Conservation (phyloP, 2,113 vertebrate genomes). For the Myotis davidii region DNA sequence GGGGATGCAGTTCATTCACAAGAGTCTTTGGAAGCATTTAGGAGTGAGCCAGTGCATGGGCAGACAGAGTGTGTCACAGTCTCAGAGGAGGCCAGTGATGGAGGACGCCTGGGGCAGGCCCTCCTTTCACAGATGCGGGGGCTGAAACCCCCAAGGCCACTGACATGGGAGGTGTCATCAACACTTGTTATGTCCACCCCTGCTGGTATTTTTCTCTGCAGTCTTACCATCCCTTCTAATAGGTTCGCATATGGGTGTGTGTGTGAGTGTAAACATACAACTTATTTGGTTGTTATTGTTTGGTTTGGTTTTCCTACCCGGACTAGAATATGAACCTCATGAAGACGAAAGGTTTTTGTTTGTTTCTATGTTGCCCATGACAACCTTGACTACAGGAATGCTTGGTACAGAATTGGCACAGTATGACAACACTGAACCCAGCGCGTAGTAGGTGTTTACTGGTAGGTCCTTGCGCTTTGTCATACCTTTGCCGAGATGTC, state of each 20-base stretch:
- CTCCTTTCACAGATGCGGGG: not conserved
- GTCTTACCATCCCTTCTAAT: not conserved
- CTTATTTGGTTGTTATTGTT: not conserved
- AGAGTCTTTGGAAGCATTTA: not conserved
- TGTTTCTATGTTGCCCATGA: not conserved
- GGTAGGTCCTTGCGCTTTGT: not conserved
- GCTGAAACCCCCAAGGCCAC: not conserved
- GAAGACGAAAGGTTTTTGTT: not conserved
- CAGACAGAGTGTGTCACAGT: fast-evolving
- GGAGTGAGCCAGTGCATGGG: not conserved
- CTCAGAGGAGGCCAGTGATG: not conserved
- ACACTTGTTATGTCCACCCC: not conserved
- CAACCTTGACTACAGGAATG: too few species aligned
- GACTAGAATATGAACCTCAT: not conserved
- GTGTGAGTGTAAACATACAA: not conserved
- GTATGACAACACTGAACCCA: not conserved
- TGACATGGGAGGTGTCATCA: not conserved
- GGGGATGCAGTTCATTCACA: not conserved
- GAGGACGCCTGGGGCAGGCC: fast-evolving
- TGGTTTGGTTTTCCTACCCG: not conserved
- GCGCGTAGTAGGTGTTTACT: not conserved
- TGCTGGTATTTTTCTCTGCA: not conserved
- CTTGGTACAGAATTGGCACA: not conserved
- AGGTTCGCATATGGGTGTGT: not conserved
- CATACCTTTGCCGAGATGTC: not conserved